Evolutionary conservation across 1,140 invertebrate species (phyloP), one percentile per base, ranked within the genome.

Genomic region (Rhynchophorus ferrugineus): DNA sequence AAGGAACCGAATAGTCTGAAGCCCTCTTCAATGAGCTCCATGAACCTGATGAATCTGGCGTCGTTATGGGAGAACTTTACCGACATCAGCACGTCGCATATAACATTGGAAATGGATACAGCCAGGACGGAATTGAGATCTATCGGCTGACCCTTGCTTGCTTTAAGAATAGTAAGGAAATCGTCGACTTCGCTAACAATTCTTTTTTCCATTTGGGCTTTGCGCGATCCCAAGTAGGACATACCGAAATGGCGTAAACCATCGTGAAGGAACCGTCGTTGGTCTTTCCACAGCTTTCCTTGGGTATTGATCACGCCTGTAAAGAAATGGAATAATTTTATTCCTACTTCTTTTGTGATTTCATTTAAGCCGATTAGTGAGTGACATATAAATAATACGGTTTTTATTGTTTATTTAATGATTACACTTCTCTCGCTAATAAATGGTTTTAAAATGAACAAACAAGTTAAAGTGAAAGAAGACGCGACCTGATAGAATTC

Each of bases 281-380:
- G 90, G 57, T 89, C 87, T 67, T 91, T 89, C 93, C 93, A 97
- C 60, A 95, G 72, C 49, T 83, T 80, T 42, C 93, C 94, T 56
- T 90, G 87, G 48, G 87, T 86, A 69, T 94, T 94, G 59, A 95
- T 82, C 53, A 95, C 84, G 61, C 93, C 93, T 94, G 74, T 18
- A 77, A 51, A 38, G 21, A 49, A 29, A 6, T n/a, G n/a, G n/a
- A n/a, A n/a, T n/a, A n/a, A n/a, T n/a, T n/a, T n/a, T n/a, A n/a
- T n/a, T n/a, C n/a, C n/a, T n/a, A n/a, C n/a, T n/a, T n/a, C n/a
- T n/a, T n/a, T n/a, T n/a, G n/a, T n/a, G n/a, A n/a, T n/a, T n/a
- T n/a, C n/a, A n/a, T n/a, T n/a, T n/a, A n/a, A n/a, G n/a, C n/a
- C n/a, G n/a, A n/a, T n/a, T n/a, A n/a, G n/a, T n/a, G n/a, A n/a